These are phyloP conservation scores for Ctenicera cuprea DNA, from an alignment of 2,888 invertebrate genomes.

Conservation along the genomic window DNA sequence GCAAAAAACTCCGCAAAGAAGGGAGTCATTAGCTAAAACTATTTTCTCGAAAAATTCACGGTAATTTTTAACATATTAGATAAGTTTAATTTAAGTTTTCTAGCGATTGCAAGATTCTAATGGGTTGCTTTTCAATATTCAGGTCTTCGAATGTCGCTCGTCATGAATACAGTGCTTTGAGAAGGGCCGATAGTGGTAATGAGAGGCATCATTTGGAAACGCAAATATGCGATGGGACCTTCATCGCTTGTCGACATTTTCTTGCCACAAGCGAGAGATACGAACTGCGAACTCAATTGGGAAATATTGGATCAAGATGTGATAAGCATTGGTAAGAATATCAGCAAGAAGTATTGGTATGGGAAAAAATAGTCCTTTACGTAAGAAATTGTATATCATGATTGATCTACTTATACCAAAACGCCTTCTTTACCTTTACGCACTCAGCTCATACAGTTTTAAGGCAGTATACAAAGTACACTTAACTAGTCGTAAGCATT, in stretches of 20 bases:
- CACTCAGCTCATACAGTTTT: too few relatives aligned
- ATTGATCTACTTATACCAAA: too few relatives aligned
- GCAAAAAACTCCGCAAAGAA: conserved; percentile 67
- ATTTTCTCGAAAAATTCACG: conserved; percentile 73
- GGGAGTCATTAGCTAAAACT: conserved; percentile 83
- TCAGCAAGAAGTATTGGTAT: too few relatives aligned
- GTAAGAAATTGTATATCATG: too few relatives aligned
- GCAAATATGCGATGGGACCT: conserved; percentile 79
- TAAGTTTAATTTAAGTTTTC: not conserved
- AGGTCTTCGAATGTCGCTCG: conserved; percentile 73
- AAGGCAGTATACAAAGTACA: too few relatives aligned
- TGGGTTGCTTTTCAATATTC: not conserved
- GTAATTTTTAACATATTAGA: not conserved
- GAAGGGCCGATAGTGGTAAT: conserved; percentile 75
- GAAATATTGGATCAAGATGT: conserved; percentile 87
- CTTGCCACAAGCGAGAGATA: conserved; percentile 82
- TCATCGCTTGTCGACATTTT: conserved; percentile 80
- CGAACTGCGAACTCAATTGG: conserved; percentile 85
- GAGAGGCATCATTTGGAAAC: conserved; percentile 76
- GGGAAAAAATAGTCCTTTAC: too few relatives aligned
- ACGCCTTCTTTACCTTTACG: too few relatives aligned
- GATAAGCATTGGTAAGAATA: conserved; percentile 87
- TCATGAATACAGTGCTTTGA: conserved; percentile 82
- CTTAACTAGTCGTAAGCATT: too few relatives aligned
- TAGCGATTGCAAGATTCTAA: not conserved